Conservation (phyloP, 2,113 vertebrate species). For the Oryzias celebensis region DNA sequence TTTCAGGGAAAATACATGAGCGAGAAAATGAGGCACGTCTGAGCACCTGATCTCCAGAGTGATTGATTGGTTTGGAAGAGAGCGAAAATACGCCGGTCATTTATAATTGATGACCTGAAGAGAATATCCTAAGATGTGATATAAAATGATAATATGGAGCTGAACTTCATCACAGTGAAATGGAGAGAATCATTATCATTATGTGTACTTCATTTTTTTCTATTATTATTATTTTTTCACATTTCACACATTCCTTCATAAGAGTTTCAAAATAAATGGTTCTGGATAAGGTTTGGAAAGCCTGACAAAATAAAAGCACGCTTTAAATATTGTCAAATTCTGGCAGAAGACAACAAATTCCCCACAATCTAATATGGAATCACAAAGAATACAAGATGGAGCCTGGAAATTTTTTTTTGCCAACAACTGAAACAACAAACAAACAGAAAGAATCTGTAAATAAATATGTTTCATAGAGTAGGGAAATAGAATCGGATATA, state of each 20-base stretch:
- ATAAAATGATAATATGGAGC: slow-evolving; percentile 30
- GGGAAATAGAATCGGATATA: too few species aligned
- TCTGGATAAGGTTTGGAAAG: background rate
- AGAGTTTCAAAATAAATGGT: background rate
- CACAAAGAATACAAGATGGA: too few species aligned
- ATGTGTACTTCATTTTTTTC: slow-evolving; percentile 5
- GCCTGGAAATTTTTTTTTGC: too few species aligned
- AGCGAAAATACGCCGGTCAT: slow-evolving; percentile 62
- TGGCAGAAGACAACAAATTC: too few species aligned
- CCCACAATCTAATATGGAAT: too few species aligned
- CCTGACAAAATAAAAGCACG: background rate
- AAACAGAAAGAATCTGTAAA: too few species aligned
- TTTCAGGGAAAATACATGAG: slow-evolving; percentile 27
- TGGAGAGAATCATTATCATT: slow-evolving; percentile 4
- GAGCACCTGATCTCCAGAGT: slow-evolving; percentile 29
- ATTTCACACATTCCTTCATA: background rate
- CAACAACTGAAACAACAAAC: too few species aligned
- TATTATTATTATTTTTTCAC: too few species aligned
- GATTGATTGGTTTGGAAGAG: slow-evolving; percentile 63
- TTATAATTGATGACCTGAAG: slow-evolving; percentile 62
- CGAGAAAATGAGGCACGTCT: slow-evolving; percentile 26
- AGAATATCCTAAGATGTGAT: slow-evolving; percentile 28
- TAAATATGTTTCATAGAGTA: too few species aligned
- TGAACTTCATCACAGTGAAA: background rate
- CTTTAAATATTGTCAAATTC: background rate